phyloP scores from a whole-genome alignment of 2,888 invertebrate genomes.

The Epinotia demarniana region DNA sequence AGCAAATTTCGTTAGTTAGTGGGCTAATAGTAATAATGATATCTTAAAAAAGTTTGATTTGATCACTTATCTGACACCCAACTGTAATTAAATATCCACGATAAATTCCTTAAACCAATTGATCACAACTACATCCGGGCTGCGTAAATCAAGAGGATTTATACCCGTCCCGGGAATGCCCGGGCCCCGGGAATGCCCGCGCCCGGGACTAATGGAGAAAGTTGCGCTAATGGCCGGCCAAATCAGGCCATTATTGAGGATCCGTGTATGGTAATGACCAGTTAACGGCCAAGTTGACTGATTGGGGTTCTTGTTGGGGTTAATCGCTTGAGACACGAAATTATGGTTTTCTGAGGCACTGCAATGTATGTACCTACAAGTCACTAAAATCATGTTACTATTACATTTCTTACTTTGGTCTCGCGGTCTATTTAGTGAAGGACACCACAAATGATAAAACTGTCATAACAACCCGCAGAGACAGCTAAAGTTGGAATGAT shows the following conservation, averaged over 20 bases:
- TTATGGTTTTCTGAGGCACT: neutral
- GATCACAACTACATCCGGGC: conserved; percentile 37
- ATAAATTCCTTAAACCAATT: conserved; percentile 41
- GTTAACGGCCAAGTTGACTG: conserved; percentile 45
- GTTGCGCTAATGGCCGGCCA: conserved; percentile 52
- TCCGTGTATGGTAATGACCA: conserved; percentile 52
- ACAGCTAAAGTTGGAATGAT: too few relatives aligned
- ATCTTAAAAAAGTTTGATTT: neutral
- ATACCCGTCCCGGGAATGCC: conserved; percentile 47
- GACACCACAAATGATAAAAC: too few relatives aligned
- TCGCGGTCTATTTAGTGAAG: too few relatives aligned
- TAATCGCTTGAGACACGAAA: conserved; percentile 24
- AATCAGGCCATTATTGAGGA: conserved; percentile 51
- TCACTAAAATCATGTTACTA: too few relatives aligned
- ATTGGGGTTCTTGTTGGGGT: conserved; percentile 29
- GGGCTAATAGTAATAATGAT: neutral
- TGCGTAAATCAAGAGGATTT: conserved; percentile 66
- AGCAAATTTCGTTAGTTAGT: neutral
- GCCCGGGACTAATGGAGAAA: conserved; percentile 58
- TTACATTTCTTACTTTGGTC: too few relatives aligned
- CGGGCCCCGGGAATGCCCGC: conserved; percentile 24
- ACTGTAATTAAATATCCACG: conserved; percentile 18
- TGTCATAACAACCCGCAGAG: too few relatives aligned
- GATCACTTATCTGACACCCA: neutral
- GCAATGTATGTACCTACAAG: too few relatives aligned